Evolutionary conservation across 2,797 vertebrate genomes (phyloP), one percentile per base, ranked within the genome.

Genomic region (Melopsittacus undulatus): DNA sequence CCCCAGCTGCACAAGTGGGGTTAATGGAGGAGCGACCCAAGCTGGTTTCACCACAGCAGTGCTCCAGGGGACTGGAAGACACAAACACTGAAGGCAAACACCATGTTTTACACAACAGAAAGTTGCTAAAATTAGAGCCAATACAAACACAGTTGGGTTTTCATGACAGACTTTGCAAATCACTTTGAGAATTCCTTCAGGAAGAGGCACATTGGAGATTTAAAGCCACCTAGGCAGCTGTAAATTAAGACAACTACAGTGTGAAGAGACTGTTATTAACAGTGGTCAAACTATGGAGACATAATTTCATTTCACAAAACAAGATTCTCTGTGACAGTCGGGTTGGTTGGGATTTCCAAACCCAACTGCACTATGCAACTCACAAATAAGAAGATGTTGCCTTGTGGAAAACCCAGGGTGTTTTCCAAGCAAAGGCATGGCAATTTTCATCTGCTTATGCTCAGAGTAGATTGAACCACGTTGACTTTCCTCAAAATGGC

Each of bases 401-500:
- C 24, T 2, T 56, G 27, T 54, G 77, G 70, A 78, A 86, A 87
- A 87, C 15, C 29, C 19, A 9, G 13, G 29, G 40, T 63, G 70
- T 70, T 89, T 88, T 88, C 81, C 90, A 92, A 63, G 87, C 49
- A 80, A 70, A 64, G 48, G 29, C 86, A 92, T 1, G 63, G 29
- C 57, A 74, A 59, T 16, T 79, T 72, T 68, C 45, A 83, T 52
- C 85, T 93, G 36, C 62, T 30, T 85, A 14, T 13, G 52, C 52
- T 80, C 90, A 87, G 87, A 94, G 81, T 11, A 85, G 27, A 70
- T 10, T 34, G 90, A 83, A 89, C 27, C 29, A 76, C n/a, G 38
- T 0, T 87, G 64, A 88, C 61, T 94, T 92, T 83, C 62, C 87
- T 92, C 92, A 96, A 87, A 79, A 88, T 56, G 93, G 61, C 10